Conservation (phyloP, 2,888 invertebrate genomes). For the Podotricha telesiphe region DNA sequence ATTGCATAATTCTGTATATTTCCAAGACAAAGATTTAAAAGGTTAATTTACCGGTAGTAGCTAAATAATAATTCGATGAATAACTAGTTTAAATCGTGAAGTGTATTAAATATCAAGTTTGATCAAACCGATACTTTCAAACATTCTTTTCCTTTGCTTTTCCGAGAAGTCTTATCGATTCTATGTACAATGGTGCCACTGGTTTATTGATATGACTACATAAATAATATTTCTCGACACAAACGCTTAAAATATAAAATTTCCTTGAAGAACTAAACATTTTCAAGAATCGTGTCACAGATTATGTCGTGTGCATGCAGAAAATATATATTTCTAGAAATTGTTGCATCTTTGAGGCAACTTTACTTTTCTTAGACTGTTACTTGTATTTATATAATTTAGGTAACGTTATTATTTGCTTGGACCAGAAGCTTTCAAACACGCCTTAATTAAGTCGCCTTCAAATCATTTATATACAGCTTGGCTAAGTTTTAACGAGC, state of each 20-base stretch:
- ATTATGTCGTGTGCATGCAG: not conserved
- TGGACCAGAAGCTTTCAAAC: not conserved
- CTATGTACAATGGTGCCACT: not conserved
- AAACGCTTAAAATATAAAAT: not conserved
- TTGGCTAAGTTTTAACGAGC: constrained; percentile 19
- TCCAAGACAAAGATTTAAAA: too few relatives aligned
- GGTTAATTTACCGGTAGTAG: too few relatives aligned
- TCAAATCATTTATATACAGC: constrained; percentile 11
- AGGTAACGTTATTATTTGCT: not conserved
- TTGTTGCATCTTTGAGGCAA: not conserved
- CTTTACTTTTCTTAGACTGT: not conserved
- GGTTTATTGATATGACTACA: not conserved
- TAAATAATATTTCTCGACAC: not conserved
- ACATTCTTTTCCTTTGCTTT: not conserved
- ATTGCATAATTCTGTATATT: too few relatives aligned
- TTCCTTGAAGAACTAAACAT: not conserved
- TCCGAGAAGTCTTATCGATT: not conserved
- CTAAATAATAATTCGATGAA: not conserved
- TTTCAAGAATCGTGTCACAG: not conserved
- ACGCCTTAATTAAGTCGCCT: constrained; percentile 7
- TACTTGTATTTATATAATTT: not conserved
- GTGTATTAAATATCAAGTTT: not conserved
- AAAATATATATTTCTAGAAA: not conserved
- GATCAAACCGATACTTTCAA: not conserved
- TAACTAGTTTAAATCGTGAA: not conserved